Evolutionary conservation across 2,113 vertebrate species (phyloP).

Genomic region (Leptobrachium leishanense): DNA sequence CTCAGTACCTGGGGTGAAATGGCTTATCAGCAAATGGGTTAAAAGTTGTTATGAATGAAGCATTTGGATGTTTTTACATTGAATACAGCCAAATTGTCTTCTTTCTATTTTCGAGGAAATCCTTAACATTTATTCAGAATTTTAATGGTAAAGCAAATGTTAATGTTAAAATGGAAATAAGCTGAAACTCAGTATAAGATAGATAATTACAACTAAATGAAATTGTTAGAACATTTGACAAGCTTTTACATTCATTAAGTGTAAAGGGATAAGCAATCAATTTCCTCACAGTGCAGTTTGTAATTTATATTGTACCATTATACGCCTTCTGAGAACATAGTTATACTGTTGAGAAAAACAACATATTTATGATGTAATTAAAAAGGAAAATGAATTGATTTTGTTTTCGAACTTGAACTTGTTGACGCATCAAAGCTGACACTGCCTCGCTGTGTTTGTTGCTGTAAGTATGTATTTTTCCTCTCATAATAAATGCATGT

Average conservation of each 20-base stretch:
- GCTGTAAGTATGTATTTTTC: constrained; percentile 10
- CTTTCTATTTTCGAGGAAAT: too few species aligned
- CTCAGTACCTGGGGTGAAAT: too few species aligned
- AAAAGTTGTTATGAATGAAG: too few species aligned
- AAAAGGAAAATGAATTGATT: constrained; percentile 49
- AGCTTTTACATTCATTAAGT: constrained; percentile 50
- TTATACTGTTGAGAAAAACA: constrained; percentile 47
- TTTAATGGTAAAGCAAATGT: constrained; percentile 24
- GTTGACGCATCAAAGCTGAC: constrained; percentile 35
- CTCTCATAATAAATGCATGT: not conserved
- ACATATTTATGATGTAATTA: constrained; percentile 51
- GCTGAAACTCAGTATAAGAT: constrained; percentile 40
- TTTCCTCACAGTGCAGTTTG: constrained; percentile 44
- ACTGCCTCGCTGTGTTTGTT: constrained; percentile 3
- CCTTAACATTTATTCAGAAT: not conserved
- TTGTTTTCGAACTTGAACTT: constrained; percentile 39
- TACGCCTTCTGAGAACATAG: constrained; percentile 47
- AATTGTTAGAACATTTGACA: constrained; percentile 49
- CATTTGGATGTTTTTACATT: too few species aligned
- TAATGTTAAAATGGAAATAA: constrained; percentile 40
- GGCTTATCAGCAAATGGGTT: too few species aligned
- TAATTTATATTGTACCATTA: constrained; percentile 47
- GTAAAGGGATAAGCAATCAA: constrained; percentile 49
- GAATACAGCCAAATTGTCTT: too few species aligned
- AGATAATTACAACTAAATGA: constrained; percentile 46